Evolutionary conservation across 2,888 invertebrate species (phyloP), one percentile per base, ranked within the genome.

Genomic region (Spicauda simplicius): DNA sequence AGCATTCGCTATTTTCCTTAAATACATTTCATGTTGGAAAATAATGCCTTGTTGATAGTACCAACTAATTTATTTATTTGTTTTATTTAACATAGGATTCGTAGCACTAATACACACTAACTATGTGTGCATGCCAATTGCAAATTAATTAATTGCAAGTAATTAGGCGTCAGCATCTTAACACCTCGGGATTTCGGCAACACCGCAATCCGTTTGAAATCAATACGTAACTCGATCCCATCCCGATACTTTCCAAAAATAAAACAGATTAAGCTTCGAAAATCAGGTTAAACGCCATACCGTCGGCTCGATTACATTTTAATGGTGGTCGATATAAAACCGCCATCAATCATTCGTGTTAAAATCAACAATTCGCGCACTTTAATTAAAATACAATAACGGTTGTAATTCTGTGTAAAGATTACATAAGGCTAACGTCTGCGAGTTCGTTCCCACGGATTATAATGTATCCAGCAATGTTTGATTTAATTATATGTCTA

Each of bases 321-420:
- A 79, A 79, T 77, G 72, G 72, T 64, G 64, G 70, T 64, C 69
- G 71, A 70, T 67, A 73, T 70, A 72, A 74, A 75, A 77, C 70
- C 69, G 66, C 70, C 75, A 81, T 81, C 79, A 80, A 80, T 81
- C 82, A 81, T 77, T 12, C 62, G 12, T 76, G 76, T 77, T 74
- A 71, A 72, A 75, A 74, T 66, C 10, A 62, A 67, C 64, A 67
- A 68, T 63, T 57, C 70, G 69, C 62, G 25, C 59, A 18, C 18
- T 53, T 66, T 70, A 64, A 70, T 65, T 57, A 65, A 62, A 18
- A 60, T 50, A 11, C 64, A 57, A 57, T 30, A 50, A 50, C 50
- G 59, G 59, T 25, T 14, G 30, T 45, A 11, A n/a, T 37, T 33
- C 33, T 41, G 41, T 41, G 14, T 14, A 41, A 14, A 41, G 14